phyloP scores from a whole-genome alignment of 2,797 vertebrate species.

The Pangasius krempfi region DNA sequence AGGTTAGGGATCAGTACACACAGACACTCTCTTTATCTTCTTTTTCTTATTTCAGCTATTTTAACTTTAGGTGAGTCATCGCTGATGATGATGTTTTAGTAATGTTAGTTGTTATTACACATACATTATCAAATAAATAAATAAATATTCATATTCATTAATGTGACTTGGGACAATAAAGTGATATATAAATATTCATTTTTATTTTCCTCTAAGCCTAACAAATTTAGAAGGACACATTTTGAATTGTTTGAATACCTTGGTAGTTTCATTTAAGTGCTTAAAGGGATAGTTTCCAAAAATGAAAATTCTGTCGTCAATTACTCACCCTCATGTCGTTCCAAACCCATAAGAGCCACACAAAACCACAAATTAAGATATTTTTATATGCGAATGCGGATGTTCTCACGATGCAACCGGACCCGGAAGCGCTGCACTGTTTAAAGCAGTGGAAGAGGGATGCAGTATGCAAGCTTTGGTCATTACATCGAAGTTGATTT shows the following conservation, averaged over 20 bases:
- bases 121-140: not conserved
- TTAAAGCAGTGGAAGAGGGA: too few species aligned
- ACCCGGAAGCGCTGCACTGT: too few species aligned
- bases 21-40: not conserved
- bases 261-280: not conserved
- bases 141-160: not conserved
- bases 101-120: not conserved
- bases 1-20: conserved; percentile 72
- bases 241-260: not conserved
- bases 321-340: too few species aligned
- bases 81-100: not conserved
- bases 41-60: not conserved
- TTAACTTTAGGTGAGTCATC: not conserved
- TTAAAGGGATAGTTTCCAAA: too few species aligned
- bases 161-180: not conserved
- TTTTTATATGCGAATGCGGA: too few species aligned
- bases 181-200: not conserved
- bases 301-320: too few species aligned
- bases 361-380: too few species aligned
- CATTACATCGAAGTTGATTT: too few species aligned
- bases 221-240: not conserved
- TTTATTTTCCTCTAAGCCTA: not conserved
- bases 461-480: too few species aligned
- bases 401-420: too few species aligned
- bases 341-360: too few species aligned